Evolutionary conservation across 2,888 invertebrate genomes (phyloP).

Genomic region (Thecophora atra): DNA sequence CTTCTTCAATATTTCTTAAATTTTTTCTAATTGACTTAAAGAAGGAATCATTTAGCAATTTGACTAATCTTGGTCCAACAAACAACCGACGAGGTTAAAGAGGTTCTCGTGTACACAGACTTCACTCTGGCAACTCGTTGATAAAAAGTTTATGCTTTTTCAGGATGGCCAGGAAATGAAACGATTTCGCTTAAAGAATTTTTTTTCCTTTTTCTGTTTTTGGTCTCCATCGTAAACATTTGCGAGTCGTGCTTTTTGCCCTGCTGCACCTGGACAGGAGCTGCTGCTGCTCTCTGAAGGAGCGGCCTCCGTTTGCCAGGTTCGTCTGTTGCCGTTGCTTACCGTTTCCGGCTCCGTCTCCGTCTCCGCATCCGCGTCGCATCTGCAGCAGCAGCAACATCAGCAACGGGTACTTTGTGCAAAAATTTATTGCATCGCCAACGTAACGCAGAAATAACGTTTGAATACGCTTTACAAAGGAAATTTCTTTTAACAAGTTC

Average conservation of each 20-base stretch:
- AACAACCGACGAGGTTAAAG: too few species aligned
- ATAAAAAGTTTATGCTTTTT: constrained; percentile 2
- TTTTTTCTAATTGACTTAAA: too few species aligned
- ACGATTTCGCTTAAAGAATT: constrained; percentile 26
- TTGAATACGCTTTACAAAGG: constrained; percentile 22
- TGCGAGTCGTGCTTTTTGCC: background rate
- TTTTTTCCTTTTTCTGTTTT: constrained; percentile 6
- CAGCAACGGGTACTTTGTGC: constrained; percentile 15
- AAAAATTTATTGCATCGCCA: constrained; percentile 23
- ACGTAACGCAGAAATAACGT: background rate
- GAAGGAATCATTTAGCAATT: too few species aligned
- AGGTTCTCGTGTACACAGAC: background rate
- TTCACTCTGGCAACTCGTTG: background rate
- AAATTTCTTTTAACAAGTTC: constrained; percentile 29
- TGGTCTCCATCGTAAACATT: constrained; percentile 4
- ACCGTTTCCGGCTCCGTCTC: background rate
- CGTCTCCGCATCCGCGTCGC: background rate
- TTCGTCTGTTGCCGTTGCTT: background rate
- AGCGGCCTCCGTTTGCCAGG: background rate
- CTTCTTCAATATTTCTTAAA: too few species aligned
- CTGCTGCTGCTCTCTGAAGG: background rate
- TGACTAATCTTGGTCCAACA: too few species aligned
- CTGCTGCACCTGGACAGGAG: background rate
- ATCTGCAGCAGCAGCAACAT: background rate
- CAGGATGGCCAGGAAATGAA: constrained; percentile 27